Base-by-base conservation (phyloP, 2,797 vertebrate species). In the Brachyrhaphis roseni region DNA sequence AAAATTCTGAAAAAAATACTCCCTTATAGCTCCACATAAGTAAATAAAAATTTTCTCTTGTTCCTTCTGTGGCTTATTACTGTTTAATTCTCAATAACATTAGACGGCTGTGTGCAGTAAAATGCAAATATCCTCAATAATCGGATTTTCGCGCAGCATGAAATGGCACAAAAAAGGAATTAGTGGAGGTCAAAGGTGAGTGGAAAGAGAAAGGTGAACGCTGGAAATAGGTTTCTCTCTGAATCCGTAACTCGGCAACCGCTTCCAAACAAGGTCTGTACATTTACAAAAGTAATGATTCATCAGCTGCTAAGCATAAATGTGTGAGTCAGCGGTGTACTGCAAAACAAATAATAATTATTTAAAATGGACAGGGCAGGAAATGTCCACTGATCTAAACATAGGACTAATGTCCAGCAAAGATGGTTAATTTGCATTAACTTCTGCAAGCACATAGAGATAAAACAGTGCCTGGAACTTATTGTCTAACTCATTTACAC, bases 261-360 rank as follows among this genome's bases (percentile, higher is more conserved):
- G 68, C 15, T n/a, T 71, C 23, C 26, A 71, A 71, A 71, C 41
- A 7, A 15, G 5, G 13, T 45, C 43, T 45, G 26, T 13, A n/a
- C 68, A 45, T 71, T 71, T 71, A 71, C n/a, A 71, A 71, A n/a
- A 71, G 28, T 15, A 71, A 43, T 70, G 15, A n/a, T n/a, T 28
- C 23, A 26, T 41, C 26, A 5, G 2, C 23, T n/a, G 23, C 23
- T 70, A 12, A 4, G 26, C n/a, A 43, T 70, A 70, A n/a, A 70
- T 43, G 41, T 41, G 66, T 70, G 20, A 70, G 26, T 70, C 23
- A 70, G 5, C 4, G 26, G 2, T 15, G 12, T 13, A 7, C 39
- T n/a, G 23, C 23, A 43, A 71, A 45, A 45, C 41, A 43, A 45
- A 23, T 43, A n/a, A 45, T 45, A n/a, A 71, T 71, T 12, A 71